A percentile compares a stretch with the other conserved stretches of the same genome.
Evolutionary conservation across 2,888 invertebrate genomes (phyloP).

Genomic region (Rhagophthalmus giganteus): DNA sequence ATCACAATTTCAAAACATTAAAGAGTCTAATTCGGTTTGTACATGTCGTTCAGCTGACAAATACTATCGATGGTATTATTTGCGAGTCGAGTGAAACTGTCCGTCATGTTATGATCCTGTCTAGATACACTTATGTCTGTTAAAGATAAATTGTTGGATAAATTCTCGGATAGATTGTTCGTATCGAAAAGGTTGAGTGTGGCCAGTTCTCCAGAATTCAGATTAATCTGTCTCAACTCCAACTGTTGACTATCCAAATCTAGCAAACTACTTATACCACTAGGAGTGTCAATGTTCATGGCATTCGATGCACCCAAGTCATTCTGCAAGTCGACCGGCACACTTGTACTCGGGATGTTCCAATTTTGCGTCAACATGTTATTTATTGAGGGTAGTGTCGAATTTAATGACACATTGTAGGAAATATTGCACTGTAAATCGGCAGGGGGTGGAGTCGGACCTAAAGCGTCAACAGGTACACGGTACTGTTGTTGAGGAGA

Average conservation of each 20-base stretch:
- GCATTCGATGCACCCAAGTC: constrained; percentile 24
- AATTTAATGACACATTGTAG: constrained; percentile 4
- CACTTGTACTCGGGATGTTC: constrained; percentile 19
- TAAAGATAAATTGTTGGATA: constrained; percentile 57
- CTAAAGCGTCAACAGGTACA: constrained; percentile 21
- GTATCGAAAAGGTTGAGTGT: constrained; percentile 45
- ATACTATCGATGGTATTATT: constrained; percentile 55
- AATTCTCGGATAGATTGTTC: constrained; percentile 55
- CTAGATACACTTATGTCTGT: constrained; percentile 47
- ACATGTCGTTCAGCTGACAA: constrained; percentile 38
- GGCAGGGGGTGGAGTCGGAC: constrained; percentile 28
- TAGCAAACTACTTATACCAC: constrained; percentile 44
- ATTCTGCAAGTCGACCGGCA: constrained; percentile 10
- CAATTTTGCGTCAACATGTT: constrained; percentile 32
- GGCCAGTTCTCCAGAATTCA: constrained; percentile 54
- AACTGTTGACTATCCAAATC: constrained; percentile 58
- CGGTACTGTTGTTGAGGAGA: constrained; percentile 31
- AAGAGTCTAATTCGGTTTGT: constrained; percentile 16
- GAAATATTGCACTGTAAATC: constrained; percentile 12
- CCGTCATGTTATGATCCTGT: constrained; percentile 56
- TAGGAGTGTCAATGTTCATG: constrained; percentile 34
- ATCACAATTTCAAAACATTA: background rate
- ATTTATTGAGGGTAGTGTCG: constrained; percentile 20
- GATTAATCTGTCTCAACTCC: constrained; percentile 47
- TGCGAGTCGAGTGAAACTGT: constrained; percentile 60